Conservation (phyloP, 2,888 invertebrate species). For the Vanessa cardui region DNA sequence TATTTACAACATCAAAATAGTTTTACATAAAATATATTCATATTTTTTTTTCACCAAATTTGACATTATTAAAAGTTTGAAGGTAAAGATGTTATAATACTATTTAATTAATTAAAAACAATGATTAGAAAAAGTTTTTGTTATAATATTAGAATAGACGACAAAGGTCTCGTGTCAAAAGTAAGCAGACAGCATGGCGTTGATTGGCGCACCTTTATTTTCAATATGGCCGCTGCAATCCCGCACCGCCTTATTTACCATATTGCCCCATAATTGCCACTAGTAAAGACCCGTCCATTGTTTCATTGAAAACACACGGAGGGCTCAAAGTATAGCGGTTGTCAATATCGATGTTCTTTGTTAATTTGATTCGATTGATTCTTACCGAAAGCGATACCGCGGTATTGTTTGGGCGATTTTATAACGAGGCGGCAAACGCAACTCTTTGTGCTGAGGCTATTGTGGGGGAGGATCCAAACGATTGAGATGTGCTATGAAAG, state of each 20-base stretch:
- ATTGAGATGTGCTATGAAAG: constrained; percentile 77
- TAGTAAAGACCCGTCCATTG: constrained; percentile 44
- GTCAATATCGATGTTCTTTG: constrained; percentile 64
- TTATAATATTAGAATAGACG: constrained; percentile 15
- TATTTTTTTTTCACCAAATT: too few species aligned
- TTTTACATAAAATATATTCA: too few species aligned
- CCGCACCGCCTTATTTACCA: constrained; percentile 35
- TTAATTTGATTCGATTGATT: constrained; percentile 78
- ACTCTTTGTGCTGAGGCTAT: constrained; percentile 64
- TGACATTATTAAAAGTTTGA: too few species aligned
- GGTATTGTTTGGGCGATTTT: constrained; percentile 76
- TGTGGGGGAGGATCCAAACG: constrained; percentile 76
- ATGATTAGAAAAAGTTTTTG: constrained; percentile 26
- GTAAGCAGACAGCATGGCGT: constrained; percentile 43
- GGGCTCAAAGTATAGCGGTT: constrained; percentile 47
- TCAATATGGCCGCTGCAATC: constrained; percentile 42
- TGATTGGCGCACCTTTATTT: constrained; percentile 51
- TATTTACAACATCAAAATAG: too few species aligned
- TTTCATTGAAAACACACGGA: constrained; percentile 42
- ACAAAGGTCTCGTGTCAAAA: constrained; percentile 24
- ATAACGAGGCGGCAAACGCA: constrained; percentile 79
- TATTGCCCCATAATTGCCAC: constrained; percentile 39
- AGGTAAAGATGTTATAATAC: too few species aligned
- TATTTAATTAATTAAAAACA: constrained; percentile 24
- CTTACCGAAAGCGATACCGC: constrained; percentile 76